Percentiles rank a stretch among this genome's conserved stretches.
Evolutionary conservation across 1,140 invertebrate genomes (phyloP).

Genomic region (Euura saliciscinereae): DNA sequence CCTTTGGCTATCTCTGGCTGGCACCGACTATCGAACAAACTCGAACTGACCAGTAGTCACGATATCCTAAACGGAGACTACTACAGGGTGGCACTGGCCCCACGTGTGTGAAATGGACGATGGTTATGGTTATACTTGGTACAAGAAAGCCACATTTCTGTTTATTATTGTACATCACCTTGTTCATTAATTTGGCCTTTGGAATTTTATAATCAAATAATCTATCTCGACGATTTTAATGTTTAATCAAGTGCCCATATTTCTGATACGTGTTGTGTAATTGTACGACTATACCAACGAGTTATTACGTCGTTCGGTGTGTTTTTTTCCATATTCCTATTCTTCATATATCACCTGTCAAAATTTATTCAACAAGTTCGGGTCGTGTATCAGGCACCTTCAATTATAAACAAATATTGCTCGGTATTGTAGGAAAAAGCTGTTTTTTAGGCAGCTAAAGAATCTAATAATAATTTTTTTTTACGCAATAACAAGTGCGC

Average conservation of each 20-base stretch:
- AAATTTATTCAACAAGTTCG: constrained; percentile 3
- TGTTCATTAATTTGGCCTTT: not conserved
- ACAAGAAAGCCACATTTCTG: too few species aligned
- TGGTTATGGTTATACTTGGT: too few species aligned
- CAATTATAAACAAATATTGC: not conserved
- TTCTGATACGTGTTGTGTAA: not conserved
- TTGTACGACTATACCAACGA: not conserved
- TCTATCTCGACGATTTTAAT: not conserved
- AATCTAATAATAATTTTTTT: too few species aligned
- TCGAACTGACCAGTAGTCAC: constrained; percentile 63
- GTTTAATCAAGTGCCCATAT: not conserved
- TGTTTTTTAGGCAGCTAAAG: too few species aligned
- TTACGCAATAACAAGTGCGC: too few species aligned
- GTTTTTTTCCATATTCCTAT: not conserved
- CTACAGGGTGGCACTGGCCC: constrained; percentile 1
- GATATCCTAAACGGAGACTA: constrained; percentile 43
- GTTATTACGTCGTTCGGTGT: not conserved
- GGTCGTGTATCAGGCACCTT: not conserved
- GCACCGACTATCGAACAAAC: constrained; percentile 63
- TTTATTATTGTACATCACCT: too few species aligned
- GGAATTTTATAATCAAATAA: not conserved
- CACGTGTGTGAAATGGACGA: too few species aligned
- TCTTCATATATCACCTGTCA: not conserved
- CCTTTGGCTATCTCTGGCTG: constrained; percentile 52
- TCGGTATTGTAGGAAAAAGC: not conserved